Conservation (phyloP, 1,140 invertebrate genomes). For the Sinonovacula constricta region DNA sequence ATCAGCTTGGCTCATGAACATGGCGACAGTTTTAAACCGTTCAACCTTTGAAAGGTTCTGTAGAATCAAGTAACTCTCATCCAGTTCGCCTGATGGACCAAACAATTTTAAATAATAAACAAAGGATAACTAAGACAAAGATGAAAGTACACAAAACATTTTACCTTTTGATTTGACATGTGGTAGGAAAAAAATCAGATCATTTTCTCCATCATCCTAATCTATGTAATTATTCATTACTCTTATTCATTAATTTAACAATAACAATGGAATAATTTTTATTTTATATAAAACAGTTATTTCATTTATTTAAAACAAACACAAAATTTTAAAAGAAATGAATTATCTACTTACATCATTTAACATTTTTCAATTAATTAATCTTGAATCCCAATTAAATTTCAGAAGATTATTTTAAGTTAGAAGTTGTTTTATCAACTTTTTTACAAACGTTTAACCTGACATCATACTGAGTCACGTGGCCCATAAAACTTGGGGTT, state of each 20-base stretch:
- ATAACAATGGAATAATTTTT: background rate
- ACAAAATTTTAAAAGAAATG: no score
- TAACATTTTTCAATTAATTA: background rate
- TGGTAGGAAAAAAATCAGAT: no score
- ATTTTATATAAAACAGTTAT: background rate
- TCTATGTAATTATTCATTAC: background rate
- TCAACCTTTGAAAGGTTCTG: constrained; percentile 36
- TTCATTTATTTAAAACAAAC: no score
- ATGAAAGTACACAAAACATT: background rate
- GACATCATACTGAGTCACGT: no score
- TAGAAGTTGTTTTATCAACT: no score
- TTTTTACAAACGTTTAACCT: no score
- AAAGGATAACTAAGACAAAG: background rate
- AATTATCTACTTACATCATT: background rate
- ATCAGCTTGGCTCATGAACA: constrained; percentile 32
- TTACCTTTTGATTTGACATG: no score
- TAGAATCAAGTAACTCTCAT: constrained; percentile 20
- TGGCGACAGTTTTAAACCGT: constrained; percentile 26
- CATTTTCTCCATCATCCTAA: background rate
- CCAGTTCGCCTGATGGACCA: constrained; percentile 13
- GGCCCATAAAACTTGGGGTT: no score
- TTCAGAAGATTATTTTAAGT: no score
- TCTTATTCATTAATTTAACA: background rate
- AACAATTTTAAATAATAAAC: background rate
- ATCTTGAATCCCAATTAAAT: no score